Base-by-base conservation (phyloP, 1,140 invertebrate genomes). In the Hylaeus volcanicus region DNA sequence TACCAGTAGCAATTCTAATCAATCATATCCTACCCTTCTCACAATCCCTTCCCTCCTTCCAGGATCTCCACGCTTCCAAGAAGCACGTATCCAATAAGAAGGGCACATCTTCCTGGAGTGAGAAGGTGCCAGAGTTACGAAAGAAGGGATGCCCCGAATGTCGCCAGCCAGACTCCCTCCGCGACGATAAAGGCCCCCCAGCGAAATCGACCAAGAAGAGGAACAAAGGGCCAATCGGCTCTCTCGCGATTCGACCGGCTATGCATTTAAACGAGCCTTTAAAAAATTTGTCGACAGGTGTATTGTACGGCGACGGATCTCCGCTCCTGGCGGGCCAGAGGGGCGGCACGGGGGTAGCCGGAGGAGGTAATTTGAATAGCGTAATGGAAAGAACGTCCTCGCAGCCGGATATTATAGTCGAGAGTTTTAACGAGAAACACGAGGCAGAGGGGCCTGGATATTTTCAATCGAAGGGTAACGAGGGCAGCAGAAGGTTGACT, bases 191-290 rank as follows among this genome's bases (percentile, higher is more conserved):
- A 53, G 45, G n/a, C 26, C 4, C 45, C n/a, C 0, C n/a, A 4
- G 15, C 12, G 39, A 70, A 55, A 5, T 41, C 53, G 8, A 43
- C 5, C 11, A 58, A 37, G 55, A 68, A 45, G 64, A 69, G 45
- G 53, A 69, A 63, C 72, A 80, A 69, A 61, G 5, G 5, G 69
- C n/a, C 37, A 3, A 69, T 80, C 72, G 79, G 75, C 68, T 55
- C 64, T n/a, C 37, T 11, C 37, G 37, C n/a, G 73, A 75, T 61
- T 60, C 71, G 72, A 45, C 63, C 79, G 45, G 26, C 79, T 39
- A 80, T 80, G 79, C 79, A 80, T 75, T 80, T 75, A 69, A 75
- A 75, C 55, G 79, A 75, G 56, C 45, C 72, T 75, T 69, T 74
- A 39, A 75, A 75, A 75, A 75, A 80, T 75, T 80, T 55, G 64